phyloP scores from a whole-genome alignment of 1,140 invertebrate genomes.

The Drosophila melanogaster region Release_6_plus_ISO1_MT NT_033777.3:29730001-29730500 shows the following conservation, averaged over 20 bases:
- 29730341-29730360: background rate
- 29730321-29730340: conserved; percentile 95
- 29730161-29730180: conserved; percentile 96
- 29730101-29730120: conserved; percentile 98
- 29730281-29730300: conserved; percentile 96
- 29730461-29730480: conserved; percentile 94
- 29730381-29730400: conserved; percentile 88
- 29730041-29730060: conserved; percentile 93
- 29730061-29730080: conserved; percentile 95
- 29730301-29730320: conserved; percentile 98
- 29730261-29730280: conserved; percentile 94
- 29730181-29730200: conserved; percentile 90
- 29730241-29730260: conserved; percentile 93
- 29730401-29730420: conserved; percentile 99
- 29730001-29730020: conserved; percentile 96
- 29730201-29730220: conserved; percentile 96
- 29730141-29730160: conserved; percentile 95
- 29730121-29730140: conserved; percentile 97
- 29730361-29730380: background rate
- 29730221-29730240: conserved; percentile 93
- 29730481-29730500: conserved; percentile 93
- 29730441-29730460: conserved; percentile 95
- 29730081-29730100: conserved; percentile 97
- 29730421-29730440: conserved; percentile 97
- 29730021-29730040: conserved; percentile 95